Base-by-base conservation (phyloP, 2,888 invertebrate species). In the Lochmaea crataegi region DNA sequence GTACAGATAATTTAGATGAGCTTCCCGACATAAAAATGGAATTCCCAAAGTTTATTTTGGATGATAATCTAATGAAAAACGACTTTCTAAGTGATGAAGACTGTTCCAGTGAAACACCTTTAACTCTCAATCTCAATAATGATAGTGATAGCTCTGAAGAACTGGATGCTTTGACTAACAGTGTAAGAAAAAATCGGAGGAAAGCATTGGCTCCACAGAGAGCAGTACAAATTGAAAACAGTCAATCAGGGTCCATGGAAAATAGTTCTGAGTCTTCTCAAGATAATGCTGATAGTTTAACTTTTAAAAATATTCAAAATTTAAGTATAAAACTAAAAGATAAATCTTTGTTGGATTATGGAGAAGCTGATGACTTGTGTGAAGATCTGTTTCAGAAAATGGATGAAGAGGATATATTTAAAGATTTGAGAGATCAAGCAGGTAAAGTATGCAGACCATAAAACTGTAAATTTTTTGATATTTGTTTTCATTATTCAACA, bases 371-470 rank as follows among this genome's bases (percentile, higher is more conserved):
- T 56, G 77, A 79, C 12, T 67, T 78, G 58, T 75, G 72, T 45
- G 76, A 77, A 18, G 84, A 84, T 77, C 76, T 83, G 72, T 73
- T 82, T 2, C 75, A 78, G n/a, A 82, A 83, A 70, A 83, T 84
- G 65, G 83, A 81, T 71, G 85, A 84, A 67, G 82, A 84, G 53
- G 82, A 84, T 80, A 84, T 86, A 77, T 86, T 85, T 74, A 84
- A 85, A 72, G 85, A 84, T 65, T 72, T 85, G 57, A 82, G 82
- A 53, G 83, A 85, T 68, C 84, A 86, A 77, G 82, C 83, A 56
- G 85, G 85, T 84, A 78, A 76, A 14, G 5, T 45, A 14, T 45
- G 45, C 45, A 45, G 3, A 12, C 5, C 12, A 42, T 42, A 12
- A 12, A 12, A 2, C 11, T 41, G 41, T 41, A 10, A 1, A 11